Base-by-base conservation (phyloP, 1,140 invertebrate genomes). In the Pseudomyrmex cubaensis region DNA sequence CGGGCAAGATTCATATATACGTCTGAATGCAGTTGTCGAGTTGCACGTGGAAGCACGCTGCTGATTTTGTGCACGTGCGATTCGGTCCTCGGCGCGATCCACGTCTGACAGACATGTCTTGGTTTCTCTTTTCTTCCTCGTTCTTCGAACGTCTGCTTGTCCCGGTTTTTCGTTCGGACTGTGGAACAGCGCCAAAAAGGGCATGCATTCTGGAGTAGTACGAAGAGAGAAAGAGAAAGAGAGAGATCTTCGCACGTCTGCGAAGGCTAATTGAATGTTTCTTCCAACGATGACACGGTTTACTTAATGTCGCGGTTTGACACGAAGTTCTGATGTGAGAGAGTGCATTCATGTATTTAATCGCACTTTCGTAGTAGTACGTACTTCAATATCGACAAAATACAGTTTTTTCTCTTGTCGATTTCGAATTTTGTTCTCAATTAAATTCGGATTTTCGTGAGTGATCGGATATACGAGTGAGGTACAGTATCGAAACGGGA, bases 41-140 rank as follows among this genome's bases (percentile, higher is more conserved):
- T 35, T 35, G 35, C 88, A 88, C 87, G 76, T 86, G 87, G 76
- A 73, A 48, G 54, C 56, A 22, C 22, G 80, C 57, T 35, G 22
- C 50, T 17, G 50, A 50, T 64, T 63, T 67, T 54, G 69, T 78
- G 64, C 85, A 83, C 66, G 57, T 84, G 46, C 57, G 67, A 67
- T n/a, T n/a, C 61, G 20, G 20, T 35, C 35, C 35, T 35, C 35
- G 35, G 5, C 56, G 63, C 35, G 64, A 35, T 35, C 72, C 59
- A 35, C 10, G 52, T 46, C 10, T 25, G 25, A 64, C 63, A 56
- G 44, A 44, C 72, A 22, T n/a, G n/a, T 63, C 20, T 20, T 20
- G 35, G 17, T 52, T 57, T 56, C 70, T 35, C 67, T 77, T 76
- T 85, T 88, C 87, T 88, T 88, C 87, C 87, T 88, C 83, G 86